phyloP scores from a whole-genome alignment of 1,140 invertebrate genomes.

The Lepidotrigona ventralis region DNA sequence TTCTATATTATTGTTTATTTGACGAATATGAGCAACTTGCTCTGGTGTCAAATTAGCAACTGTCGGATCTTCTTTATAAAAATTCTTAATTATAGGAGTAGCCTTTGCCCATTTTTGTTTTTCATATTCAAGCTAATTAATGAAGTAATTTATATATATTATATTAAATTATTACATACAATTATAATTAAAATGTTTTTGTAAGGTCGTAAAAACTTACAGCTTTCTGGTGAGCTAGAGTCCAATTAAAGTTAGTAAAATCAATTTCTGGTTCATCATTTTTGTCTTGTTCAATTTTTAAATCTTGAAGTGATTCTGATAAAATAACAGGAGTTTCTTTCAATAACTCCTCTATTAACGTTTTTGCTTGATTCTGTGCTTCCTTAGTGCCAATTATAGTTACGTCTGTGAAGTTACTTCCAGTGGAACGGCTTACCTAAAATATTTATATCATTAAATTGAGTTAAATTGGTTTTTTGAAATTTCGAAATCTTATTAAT shows the following conservation, averaged over 20 bases:
- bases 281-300: neutral
- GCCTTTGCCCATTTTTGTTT: constrained; percentile 83
- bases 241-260: constrained; percentile 37
- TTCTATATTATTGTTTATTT: constrained; percentile 87
- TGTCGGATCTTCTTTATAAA: constrained; percentile 90
- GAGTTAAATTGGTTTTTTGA: constrained; percentile 11
- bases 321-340: constrained; percentile 2
- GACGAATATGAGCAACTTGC: constrained; percentile 83
- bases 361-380: constrained; percentile 80
- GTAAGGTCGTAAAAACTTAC: constrained; percentile 51
- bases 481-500: neutral
- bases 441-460: constrained; percentile 9
- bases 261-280: constrained; percentile 13
- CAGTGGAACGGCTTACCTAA: constrained; percentile 37
- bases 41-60: constrained; percentile 84
- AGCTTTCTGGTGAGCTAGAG: neutral
- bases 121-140: constrained; percentile 80
- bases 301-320: neutral
- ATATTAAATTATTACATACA: neutral
- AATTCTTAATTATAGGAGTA: constrained; percentile 88
- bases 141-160: constrained; percentile 51
- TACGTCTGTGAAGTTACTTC: constrained; percentile 76
- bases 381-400: constrained; percentile 80
- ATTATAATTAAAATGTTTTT: neutral
- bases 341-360: constrained; percentile 80